These are phyloP conservation scores for Rhynchopsitta pachyrhyncha DNA, from an alignment of 2,113 vertebrate species.

Conservation along the genomic window DNA sequence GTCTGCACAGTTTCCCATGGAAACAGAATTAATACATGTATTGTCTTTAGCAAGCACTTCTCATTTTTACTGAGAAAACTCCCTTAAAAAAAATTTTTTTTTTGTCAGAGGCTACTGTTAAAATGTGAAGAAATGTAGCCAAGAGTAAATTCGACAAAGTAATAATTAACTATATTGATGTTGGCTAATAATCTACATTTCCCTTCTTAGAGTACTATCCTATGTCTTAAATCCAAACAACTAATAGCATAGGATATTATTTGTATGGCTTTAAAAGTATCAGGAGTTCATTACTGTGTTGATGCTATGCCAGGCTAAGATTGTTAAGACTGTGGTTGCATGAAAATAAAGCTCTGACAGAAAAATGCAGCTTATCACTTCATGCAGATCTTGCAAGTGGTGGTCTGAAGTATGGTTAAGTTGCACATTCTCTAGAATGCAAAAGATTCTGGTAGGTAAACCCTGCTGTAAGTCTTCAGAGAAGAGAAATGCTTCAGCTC, in stretches of 20 bases:
- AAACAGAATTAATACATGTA: not conserved
- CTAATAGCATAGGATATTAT: not conserved
- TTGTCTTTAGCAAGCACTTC: not conserved
- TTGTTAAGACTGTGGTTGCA: not conserved
- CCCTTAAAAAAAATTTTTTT: not conserved
- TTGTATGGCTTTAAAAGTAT: not conserved
- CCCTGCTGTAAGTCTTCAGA: not conserved
- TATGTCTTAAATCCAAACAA: not conserved
- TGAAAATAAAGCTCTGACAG: not conserved
- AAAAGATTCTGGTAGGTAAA: not conserved
- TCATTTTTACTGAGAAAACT: not conserved
- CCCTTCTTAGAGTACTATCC: not conserved
- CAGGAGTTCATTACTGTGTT: not conserved
- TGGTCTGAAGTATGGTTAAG: not conserved
- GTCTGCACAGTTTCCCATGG: not conserved
- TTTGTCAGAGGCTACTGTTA: not conserved
- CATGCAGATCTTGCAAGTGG: not conserved
- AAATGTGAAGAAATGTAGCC: not conserved
- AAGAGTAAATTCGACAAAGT: not conserved
- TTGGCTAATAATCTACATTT: not conserved
- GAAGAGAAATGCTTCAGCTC: not conserved
- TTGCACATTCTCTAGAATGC: not conserved
- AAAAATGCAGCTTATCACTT: not conserved
- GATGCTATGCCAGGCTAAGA: not conserved
- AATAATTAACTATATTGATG: not conserved